Percentiles rank a stretch among this genome's conserved stretches.
These are phyloP conservation scores for Drosophila trapezifrons DNA, from an alignment of 1,140 invertebrate genomes.

Conservation along the genomic window DNA sequence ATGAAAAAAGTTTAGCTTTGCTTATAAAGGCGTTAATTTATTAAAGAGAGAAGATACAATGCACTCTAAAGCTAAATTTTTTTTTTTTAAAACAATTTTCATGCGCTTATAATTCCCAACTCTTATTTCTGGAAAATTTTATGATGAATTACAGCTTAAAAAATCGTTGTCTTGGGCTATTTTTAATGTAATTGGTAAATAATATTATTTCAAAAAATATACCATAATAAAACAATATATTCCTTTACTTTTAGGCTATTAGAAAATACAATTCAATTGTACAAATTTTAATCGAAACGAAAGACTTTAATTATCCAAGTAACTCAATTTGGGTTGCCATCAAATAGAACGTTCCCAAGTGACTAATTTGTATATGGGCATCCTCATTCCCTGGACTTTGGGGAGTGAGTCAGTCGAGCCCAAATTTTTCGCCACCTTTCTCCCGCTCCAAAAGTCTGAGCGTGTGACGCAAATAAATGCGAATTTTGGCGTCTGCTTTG, in stretches of 20 bases:
- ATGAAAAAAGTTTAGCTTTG: not conserved
- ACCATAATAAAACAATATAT: too few relatives aligned
- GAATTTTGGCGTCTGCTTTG: slow-evolving; percentile 13
- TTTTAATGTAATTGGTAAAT: too few relatives aligned
- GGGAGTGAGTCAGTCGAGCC: slow-evolving; percentile 9
- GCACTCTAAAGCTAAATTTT: too few relatives aligned
- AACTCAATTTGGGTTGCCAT: slow-evolving; percentile 7
- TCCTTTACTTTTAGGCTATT: not conserved
- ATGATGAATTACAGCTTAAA: too few relatives aligned
- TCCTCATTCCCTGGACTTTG: not conserved
- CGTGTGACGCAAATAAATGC: slow-evolving; percentile 27
- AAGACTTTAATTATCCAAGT: not conserved
- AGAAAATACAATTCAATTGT: not conserved
- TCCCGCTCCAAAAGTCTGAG: slow-evolving; percentile 5
- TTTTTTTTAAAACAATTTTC: not conserved
- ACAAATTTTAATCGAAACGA: not conserved
- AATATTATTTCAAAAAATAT: too few relatives aligned
- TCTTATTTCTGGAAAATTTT: too few relatives aligned
- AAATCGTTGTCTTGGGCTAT: too few relatives aligned
- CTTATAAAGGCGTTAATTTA: too few relatives aligned
- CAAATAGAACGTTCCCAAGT: slow-evolving; percentile 36
- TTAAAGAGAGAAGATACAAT: too few relatives aligned
- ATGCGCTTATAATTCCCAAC: not conserved
- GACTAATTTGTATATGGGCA: slow-evolving; percentile 37
- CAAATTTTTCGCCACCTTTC: not conserved